These are phyloP conservation scores for Oasisia sp. DNA, from an alignment of 2,888 invertebrate species.

Conservation along the genomic window DNA sequence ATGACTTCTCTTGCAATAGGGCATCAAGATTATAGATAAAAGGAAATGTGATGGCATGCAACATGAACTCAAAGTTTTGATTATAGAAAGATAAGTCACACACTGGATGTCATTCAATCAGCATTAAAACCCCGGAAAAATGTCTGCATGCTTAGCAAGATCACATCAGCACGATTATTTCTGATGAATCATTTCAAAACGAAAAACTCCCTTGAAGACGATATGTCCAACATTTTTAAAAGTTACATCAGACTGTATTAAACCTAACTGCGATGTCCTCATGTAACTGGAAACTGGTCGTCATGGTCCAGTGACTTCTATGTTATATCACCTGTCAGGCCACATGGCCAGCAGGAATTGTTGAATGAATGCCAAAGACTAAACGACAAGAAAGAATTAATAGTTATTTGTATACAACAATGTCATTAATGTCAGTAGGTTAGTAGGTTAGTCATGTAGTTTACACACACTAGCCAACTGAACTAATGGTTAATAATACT, in stretches of 20 bases:
- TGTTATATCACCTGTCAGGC: neutral
- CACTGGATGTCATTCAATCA: neutral
- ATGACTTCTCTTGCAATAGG: neutral
- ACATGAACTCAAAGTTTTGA: neutral
- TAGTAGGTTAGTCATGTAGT: too few relatives aligned
- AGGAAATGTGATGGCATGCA: neutral
- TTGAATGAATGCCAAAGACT: too few relatives aligned
- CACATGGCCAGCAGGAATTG: neutral
- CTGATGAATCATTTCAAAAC: neutral
- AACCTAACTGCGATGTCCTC: neutral
- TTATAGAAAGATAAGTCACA: neutral
- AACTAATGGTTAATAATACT: too few relatives aligned
- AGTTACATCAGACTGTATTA: neutral
- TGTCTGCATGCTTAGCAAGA: neutral
- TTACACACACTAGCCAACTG: too few relatives aligned
- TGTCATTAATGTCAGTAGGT: too few relatives aligned
- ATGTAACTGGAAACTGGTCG: neutral
- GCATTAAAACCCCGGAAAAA: neutral
- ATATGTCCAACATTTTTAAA: neutral
- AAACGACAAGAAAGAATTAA: too few relatives aligned
- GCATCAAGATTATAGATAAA: neutral
- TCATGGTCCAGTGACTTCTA: neutral
- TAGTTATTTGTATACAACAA: too few relatives aligned
- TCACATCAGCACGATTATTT: neutral
- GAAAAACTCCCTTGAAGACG: neutral